phyloP scores from a whole-genome alignment of 2,797 vertebrate genomes.

The Furcifer pardalis region DNA sequence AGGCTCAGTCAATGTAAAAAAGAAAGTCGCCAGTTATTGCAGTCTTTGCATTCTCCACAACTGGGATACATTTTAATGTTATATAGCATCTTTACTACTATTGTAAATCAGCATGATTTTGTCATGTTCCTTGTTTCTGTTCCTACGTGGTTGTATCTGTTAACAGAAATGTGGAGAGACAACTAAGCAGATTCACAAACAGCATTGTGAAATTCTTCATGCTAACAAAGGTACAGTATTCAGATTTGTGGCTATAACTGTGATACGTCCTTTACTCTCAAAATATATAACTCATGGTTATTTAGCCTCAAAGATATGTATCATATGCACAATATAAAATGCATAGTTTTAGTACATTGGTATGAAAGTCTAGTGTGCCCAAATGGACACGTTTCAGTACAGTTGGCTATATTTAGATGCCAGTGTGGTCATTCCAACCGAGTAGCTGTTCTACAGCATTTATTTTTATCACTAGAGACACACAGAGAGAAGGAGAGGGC shows the following conservation, averaged over 20 bases:
- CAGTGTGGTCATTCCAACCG: conserved; percentile 67
- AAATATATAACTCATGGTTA: neutral
- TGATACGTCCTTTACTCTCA: neutral
- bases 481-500: neutral
- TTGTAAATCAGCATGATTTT: neutral
- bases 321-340: neutral
- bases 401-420: conserved; percentile 68
- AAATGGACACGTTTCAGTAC: conserved; percentile 65
- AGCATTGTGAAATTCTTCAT: neutral
- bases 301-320: neutral
- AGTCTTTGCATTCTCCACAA: too few species aligned
- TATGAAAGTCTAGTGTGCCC: conserved; percentile 18
- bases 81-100: neutral
- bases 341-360: neutral
- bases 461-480: conserved; percentile 49
- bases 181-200: neutral
- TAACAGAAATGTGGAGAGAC: neutral
- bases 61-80: too few species aligned
- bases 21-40: too few species aligned
- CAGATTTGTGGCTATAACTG: neutral
- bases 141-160: neutral
- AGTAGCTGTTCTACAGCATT: conserved; percentile 44
- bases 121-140: neutral
- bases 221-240: neutral
- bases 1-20: too few species aligned